Base-by-base conservation (phyloP, 2,113 vertebrate genomes). In the Microtus richardsoni region DNA sequence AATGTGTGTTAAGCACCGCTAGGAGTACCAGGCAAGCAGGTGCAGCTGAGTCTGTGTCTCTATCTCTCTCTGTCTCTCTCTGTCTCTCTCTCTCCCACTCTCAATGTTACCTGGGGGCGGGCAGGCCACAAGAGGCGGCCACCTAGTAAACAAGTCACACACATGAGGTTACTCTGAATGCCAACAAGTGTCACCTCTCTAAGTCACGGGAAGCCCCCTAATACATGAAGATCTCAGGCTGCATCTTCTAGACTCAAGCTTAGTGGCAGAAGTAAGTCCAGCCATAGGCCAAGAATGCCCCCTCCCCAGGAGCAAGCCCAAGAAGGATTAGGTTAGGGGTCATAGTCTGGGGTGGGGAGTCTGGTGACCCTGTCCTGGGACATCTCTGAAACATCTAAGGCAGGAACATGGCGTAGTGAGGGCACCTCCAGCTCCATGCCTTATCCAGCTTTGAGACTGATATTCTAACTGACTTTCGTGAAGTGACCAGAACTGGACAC, bases 321-420 rank as follows among this genome's bases (percentile, higher is more conserved):
- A 5, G 28, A 75, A 41, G 26, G 41, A 70, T 0, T 2, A 60
- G 47, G 47, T 13, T 24, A 82, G 36, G 49, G 2, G 1, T 16
- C 54, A 21, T 68, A 60, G 36, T 26, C 44, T 0, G 1, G 39
- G 39, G 17, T 3, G 14, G 79, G 41, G 19, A 33, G 11, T 21
- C 13, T 0, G 8, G 19, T n/a, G 36, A 5, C 11, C 75, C 68
- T n/a, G 2, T 58, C 7, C 49, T 11, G 2, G 13, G 58, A 49
- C 2, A 1, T 22, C 49, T 49, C 78, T 33, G 7, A 11, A 58
- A 78, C 2, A 5, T 41, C 66, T 26, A 0, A 28, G 68, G 33
- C 26, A 36, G 6, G 30, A 21, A 1, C 3, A 16, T 1, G n/a
- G n/a, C 4, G 0, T 2, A 10, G 16, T 7, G 39, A 66, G 4